Percentiles rank a stretch among this genome's conserved stretches.
These are phyloP conservation scores for Nibea albiflora DNA, from an alignment of 2,113 vertebrate genomes.

Conservation along the genomic window DNA sequence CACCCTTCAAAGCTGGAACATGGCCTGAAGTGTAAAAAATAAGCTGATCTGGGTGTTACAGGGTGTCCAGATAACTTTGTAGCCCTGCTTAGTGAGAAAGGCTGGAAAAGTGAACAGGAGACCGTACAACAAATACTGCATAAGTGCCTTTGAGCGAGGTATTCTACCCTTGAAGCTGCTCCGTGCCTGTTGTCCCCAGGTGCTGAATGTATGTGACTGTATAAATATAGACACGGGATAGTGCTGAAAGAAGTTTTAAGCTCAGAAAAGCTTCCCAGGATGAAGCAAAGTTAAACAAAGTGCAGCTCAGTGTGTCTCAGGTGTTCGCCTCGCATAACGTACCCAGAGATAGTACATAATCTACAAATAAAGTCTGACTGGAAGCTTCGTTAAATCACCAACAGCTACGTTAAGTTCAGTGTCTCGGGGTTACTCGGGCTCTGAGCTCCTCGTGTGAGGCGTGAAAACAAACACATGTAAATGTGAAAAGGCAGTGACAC, in stretches of 20 bases:
- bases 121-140: background rate
- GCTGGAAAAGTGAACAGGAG: slow-evolving; percentile 12
- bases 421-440: slow-evolving; percentile 16
- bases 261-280: background rate
- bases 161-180: background rate
- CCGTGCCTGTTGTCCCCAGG: background rate
- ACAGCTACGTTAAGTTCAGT: background rate
- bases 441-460: background rate
- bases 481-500: slow-evolving; percentile 10
- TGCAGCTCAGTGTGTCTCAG: slow-evolving; percentile 23
- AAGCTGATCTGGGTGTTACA: slow-evolving; percentile 20
- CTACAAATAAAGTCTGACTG: slow-evolving; percentile 20
- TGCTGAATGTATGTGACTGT: background rate
- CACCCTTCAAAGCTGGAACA: slow-evolving; percentile 36
- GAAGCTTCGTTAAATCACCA: slow-evolving; percentile 31
- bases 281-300: slow-evolving; percentile 3
- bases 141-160: slow-evolving; percentile 1
- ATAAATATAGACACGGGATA: background rate
- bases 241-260: background rate
- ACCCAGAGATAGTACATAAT: slow-evolving; percentile 8
- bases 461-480: background rate
- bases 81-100: slow-evolving; percentile 11
- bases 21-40: background rate
- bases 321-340: slow-evolving; percentile 1
- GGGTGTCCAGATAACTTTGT: slow-evolving; percentile 36